These are phyloP conservation scores for Lepidothrix coronata DNA, from an alignment of 2,113 vertebrate species.

Conservation along the genomic window DNA sequence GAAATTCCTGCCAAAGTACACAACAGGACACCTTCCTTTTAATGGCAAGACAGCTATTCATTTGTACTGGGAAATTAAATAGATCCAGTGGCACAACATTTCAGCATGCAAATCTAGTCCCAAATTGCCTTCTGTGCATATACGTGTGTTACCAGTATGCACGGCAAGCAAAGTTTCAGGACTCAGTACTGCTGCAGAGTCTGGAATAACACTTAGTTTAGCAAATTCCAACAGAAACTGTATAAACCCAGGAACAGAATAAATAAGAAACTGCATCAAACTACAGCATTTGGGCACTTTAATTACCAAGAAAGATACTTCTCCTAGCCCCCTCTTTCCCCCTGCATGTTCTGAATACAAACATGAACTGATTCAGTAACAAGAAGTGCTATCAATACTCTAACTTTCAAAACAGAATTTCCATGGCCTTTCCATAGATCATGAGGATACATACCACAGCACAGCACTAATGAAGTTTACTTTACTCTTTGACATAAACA, in stretches of 20 bases:
- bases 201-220: not conserved
- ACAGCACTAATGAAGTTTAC: not conserved
- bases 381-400: not conserved
- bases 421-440: not conserved
- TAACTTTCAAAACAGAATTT: not conserved
- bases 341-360: not conserved
- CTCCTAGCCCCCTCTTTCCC: too few species aligned
- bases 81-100: not conserved
- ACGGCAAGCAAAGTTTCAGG: not conserved
- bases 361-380: not conserved
- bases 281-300: not conserved
- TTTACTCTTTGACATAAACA: not conserved
- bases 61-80: not conserved
- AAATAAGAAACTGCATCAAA: not conserved
- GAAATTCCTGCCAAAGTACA: not conserved
- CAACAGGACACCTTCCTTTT: fast-evolving
- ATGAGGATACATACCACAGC: not conserved
- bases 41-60: not conserved
- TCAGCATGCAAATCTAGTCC: not conserved
- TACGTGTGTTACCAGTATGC: fast-evolving
- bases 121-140: not conserved
- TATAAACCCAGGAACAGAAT: not conserved
- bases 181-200: not conserved
- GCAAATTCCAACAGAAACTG: not conserved
- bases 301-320: not conserved